Base-by-base conservation (phyloP, 1,140 invertebrate genomes). In the Cardiocondyla obscurior region DNA sequence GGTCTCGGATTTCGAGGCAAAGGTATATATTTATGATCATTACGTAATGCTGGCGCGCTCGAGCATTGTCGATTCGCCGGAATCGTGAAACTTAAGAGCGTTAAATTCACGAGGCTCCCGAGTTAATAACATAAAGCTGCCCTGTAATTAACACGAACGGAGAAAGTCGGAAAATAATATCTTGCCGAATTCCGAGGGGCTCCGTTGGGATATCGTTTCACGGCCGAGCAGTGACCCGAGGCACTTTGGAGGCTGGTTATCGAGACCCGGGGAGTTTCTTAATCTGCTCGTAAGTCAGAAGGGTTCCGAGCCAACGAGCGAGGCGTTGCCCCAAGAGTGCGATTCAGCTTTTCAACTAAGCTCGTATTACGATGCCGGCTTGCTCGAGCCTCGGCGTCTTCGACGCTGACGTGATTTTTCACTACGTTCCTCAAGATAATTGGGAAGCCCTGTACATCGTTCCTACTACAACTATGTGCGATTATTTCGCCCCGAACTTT, bases 261-360 rank as follows among this genome's bases (percentile, higher is more conserved):
- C 87, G 65, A 85, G 88, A 82, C 83, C 64, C 49, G 55, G 70
- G 81, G 88, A 90, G 88, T 90, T 88, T 90, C 88, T 90, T 90
- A 90, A 89, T 90, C 88, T 86, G 88, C 88, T 90, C 88, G 86
- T 90, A 90, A 90, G 88, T 90, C 88, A 90, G 88, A 72, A 86
- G 88, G 88, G 88, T 90, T 89, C 86, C 84, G 65, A 62, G 86
- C 86, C 85, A 90, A 90, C 88, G 88, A 90, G 88, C 88, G 57
- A 87, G 88, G 88, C 88, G 88, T 88, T 89, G 85, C 88, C 88
- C 87, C 88, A 77, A 55, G 88, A 90, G 88, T 85, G 70, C 88
- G 88, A 89, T 90, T 89, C 87, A 84, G 88, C 88, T 90, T 90
- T 90, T 90, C 88, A 89, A 89, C 88, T 89, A 89, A 89, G 87